A percentile compares a stretch with the other conserved stretches of the same genome.
phyloP scores from a whole-genome alignment of 1,140 invertebrate genomes.

The Trichonephila clavipes region DNA sequence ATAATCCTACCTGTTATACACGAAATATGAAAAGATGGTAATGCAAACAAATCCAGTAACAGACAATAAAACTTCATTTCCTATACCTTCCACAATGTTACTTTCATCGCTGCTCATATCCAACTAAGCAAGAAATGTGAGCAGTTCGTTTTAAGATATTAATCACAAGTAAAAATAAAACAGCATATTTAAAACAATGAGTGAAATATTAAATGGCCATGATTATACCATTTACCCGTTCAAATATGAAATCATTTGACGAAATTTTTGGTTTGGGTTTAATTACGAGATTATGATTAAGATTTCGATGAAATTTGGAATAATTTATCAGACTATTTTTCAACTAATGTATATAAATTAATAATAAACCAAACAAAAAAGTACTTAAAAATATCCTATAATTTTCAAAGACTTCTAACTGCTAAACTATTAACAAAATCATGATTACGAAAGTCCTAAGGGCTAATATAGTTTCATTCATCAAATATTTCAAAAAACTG shows the following conservation, averaged over 20 bases:
- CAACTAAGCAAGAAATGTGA: not conserved
- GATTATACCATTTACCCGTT: too few relatives aligned
- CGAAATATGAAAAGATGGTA: constrained; percentile 30
- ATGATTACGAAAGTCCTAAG: too few relatives aligned
- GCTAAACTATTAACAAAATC: too few relatives aligned
- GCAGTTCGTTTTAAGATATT: not conserved
- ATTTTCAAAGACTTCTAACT: too few relatives aligned
- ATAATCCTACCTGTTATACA: constrained; percentile 45
- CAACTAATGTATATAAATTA: too few relatives aligned
- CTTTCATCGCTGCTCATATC: constrained; percentile 71
- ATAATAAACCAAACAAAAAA: too few relatives aligned
- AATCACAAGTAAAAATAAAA: not conserved
- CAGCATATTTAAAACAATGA: not conserved
- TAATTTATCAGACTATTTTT: too few relatives aligned
- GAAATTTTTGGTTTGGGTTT: not conserved
- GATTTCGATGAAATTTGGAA: not conserved
- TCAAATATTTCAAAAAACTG: too few relatives aligned
- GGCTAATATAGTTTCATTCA: too few relatives aligned
- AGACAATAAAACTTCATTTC: constrained; percentile 76
- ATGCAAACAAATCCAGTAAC: constrained; percentile 36
- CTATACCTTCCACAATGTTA: constrained; percentile 73
- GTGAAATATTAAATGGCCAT: not conserved
- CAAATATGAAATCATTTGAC: not conserved
- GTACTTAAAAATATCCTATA: too few relatives aligned
- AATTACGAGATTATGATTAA: not conserved